phyloP scores from a whole-genome alignment of 2,888 invertebrate species.

The Thera obeliscata region DNA sequence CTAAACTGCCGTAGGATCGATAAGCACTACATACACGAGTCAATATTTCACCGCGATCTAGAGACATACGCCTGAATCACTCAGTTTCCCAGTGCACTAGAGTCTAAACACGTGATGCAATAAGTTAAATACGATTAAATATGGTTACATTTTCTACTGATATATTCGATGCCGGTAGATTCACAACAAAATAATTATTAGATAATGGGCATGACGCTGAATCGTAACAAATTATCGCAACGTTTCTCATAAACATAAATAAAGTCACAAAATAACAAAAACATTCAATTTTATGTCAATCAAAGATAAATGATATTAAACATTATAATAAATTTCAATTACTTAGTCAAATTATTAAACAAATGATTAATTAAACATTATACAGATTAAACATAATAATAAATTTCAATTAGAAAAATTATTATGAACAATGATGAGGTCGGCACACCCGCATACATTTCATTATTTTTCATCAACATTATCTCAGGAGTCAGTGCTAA shows the following conservation, averaged over 20 bases:
- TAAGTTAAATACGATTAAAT: conserved; percentile 23
- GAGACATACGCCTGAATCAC: conserved; percentile 6
- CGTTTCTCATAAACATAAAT: conserved; percentile 14
- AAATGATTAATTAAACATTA: too few relatives aligned
- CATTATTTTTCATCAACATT: not conserved
- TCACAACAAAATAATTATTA: conserved; percentile 10
- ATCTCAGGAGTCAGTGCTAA: too few relatives aligned
- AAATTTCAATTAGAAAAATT: not conserved
- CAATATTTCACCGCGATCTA: not conserved
- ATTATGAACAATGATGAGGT: not conserved
- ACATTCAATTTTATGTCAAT: conserved; percentile 13
- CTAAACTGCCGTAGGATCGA: too few relatives aligned
- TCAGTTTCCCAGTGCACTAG: conserved; percentile 17
- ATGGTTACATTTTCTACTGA: conserved; percentile 36
- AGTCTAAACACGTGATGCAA: conserved; percentile 22
- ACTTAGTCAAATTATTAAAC: not conserved
- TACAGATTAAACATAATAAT: too few relatives aligned
- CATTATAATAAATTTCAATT: not conserved
- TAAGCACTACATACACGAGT: too few relatives aligned
- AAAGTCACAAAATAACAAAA: conserved; percentile 23
- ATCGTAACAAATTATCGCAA: conserved; percentile 16
- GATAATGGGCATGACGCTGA: conserved; percentile 4
- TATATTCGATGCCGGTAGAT: conserved; percentile 29
- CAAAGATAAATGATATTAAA: conserved; percentile 4
- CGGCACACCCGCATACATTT: not conserved